Conservation (phyloP, 2,888 invertebrate genomes). For the Aethes cnicana region DNA sequence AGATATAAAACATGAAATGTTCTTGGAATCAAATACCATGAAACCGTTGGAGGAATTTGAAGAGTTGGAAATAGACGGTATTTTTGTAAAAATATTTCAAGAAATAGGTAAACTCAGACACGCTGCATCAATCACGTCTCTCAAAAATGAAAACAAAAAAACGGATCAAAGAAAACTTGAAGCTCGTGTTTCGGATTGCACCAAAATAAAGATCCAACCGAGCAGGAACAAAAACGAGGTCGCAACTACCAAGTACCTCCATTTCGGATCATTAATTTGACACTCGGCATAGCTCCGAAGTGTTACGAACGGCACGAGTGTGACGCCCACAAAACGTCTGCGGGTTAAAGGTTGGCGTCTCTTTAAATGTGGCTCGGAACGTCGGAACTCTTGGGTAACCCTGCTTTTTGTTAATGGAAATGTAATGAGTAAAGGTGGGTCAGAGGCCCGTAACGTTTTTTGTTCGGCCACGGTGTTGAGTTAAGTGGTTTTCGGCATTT, state of each 20-base stretch:
- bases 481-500: constrained; percentile 31
- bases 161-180: background rate
- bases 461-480: constrained; percentile 4
- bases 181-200: constrained; percentile 34
- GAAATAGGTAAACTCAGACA: too few relatives aligned
- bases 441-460: constrained; percentile 34
- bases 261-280: constrained; percentile 78
- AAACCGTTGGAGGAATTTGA: too few relatives aligned
- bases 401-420: constrained; percentile 67
- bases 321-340: constrained; percentile 64
- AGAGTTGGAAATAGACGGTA: too few relatives aligned
- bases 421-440: constrained; percentile 59
- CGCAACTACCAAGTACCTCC: constrained; percentile 51
- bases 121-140: too few relatives aligned
- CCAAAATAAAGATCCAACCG: constrained; percentile 41
- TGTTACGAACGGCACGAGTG: constrained; percentile 60
- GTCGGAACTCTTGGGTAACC: constrained; percentile 52
- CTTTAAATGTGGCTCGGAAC: constrained; percentile 50
- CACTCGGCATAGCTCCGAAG: constrained; percentile 67
- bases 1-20: too few relatives aligned
- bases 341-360: constrained; percentile 73
- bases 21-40: too few relatives aligned
- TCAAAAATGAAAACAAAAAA: constrained; percentile 2
- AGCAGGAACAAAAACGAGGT: constrained; percentile 48
- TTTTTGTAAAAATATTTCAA: too few relatives aligned